Conservation (phyloP, 1,140 invertebrate genomes). For the Thaumatotibia leucotreta region DNA sequence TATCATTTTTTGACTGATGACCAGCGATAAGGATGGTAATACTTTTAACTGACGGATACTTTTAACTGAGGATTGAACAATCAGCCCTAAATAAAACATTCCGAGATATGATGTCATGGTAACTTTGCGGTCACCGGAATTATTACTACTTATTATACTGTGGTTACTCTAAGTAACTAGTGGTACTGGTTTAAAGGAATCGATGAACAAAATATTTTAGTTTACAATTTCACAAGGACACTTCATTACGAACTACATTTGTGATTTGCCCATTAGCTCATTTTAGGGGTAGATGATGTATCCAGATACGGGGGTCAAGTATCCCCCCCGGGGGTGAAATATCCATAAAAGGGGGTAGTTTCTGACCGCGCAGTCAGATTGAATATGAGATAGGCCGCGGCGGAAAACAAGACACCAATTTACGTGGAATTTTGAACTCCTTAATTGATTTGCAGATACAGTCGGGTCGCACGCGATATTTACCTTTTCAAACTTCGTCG, state of each 20-base stretch:
- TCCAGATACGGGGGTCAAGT: conserved; percentile 71
- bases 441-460: conserved; percentile 69
- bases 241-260: conserved; percentile 33
- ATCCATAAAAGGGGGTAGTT: conserved; percentile 70
- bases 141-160: too few relatives aligned
- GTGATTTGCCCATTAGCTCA: conserved; percentile 66
- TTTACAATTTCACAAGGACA: conserved; percentile 15
- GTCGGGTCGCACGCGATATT: conserved; percentile 46
- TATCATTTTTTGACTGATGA: too few relatives aligned
- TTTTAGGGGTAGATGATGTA: conserved; percentile 73
- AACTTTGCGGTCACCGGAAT: too few relatives aligned
- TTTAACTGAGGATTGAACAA: too few relatives aligned
- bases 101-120: too few relatives aligned
- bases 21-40: too few relatives aligned
- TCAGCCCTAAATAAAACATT: too few relatives aligned
- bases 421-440: conserved; percentile 61
- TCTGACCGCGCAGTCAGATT: conserved; percentile 69
- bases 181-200: too few relatives aligned
- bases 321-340: conserved; percentile 69
- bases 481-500: conserved; percentile 59
- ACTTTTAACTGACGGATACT: too few relatives aligned
- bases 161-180: neutral
- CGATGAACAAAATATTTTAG: neutral
- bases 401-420: conserved; percentile 71
- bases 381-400: conserved; percentile 55